A percentile compares a stretch with the other conserved stretches of the same genome.
These are phyloP conservation scores for Tachycineta bicolor DNA, from an alignment of 2,113 vertebrate species.

Conservation along the genomic window DNA sequence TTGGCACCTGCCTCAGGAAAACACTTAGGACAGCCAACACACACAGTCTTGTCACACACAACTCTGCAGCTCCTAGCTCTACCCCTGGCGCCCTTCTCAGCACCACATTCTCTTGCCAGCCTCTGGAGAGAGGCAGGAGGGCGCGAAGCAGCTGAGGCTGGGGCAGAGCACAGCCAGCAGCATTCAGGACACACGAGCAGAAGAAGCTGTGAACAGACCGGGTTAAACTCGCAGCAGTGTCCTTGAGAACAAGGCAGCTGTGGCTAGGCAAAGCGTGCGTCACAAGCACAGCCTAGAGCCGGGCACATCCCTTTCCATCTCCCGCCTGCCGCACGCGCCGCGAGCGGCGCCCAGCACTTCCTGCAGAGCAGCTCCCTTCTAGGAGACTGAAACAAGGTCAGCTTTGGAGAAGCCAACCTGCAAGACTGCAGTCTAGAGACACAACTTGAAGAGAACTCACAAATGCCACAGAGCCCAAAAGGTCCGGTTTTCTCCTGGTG, in stretches of 20 bases:
- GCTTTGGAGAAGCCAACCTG: background rate
- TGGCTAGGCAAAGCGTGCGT: background rate
- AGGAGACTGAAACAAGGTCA: background rate
- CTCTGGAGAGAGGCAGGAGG: background rate
- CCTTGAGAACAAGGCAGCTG: background rate
- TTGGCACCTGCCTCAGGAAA: background rate
- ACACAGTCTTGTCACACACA: background rate
- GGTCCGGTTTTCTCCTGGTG: background rate
- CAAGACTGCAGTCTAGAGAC: background rate
- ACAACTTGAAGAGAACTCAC: background rate
- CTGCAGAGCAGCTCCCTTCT: background rate
- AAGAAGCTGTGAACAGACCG: background rate
- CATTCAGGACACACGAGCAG: background rate
- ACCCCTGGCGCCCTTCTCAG: background rate
- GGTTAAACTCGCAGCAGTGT: background rate
- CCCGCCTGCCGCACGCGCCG: fast-evolving
- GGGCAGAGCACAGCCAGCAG: background rate
- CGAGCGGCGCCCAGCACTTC: background rate
- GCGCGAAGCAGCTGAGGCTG: background rate
- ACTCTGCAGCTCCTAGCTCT: background rate
- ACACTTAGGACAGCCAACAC: background rate
- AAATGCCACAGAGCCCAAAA: background rate
- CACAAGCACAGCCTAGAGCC: background rate
- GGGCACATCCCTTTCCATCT: fast-evolving
- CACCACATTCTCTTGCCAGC: background rate